Percentiles rank a stretch among this genome's conserved stretches.
Evolutionary conservation across 2,113 vertebrate genomes (phyloP).

Genomic region (Tenrec ecaudatus): DNA sequence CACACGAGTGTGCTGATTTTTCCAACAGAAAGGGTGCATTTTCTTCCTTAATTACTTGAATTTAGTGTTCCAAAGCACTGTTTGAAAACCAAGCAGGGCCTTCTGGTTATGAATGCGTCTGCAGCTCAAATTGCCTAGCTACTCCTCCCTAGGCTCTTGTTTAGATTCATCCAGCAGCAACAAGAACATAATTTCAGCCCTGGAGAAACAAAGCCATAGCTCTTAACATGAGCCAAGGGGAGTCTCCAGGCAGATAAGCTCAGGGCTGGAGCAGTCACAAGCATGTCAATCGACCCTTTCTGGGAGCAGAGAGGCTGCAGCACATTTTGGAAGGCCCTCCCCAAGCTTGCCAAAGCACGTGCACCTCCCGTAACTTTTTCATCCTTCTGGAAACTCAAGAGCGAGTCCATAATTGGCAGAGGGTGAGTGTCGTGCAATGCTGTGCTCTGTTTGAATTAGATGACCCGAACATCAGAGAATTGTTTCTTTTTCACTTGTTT

Average conservation of each 20-base stretch:
- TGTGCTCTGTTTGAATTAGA: background rate
- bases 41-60: constrained; percentile 16
- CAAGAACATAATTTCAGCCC: background rate
- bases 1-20: background rate
- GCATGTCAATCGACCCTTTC: background rate
- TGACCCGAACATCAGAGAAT: constrained; percentile 8
- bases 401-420: background rate
- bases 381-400: background rate
- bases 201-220: background rate
- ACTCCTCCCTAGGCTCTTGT: background rate
- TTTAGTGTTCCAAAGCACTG: constrained; percentile 21
- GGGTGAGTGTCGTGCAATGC: background rate
- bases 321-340: background rate
- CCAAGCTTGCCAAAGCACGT: background rate
- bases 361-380: background rate
- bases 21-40: background rate
- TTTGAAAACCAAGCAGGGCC: background rate
- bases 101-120: constrained; percentile 5
- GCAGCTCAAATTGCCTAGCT: background rate
- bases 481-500: constrained; percentile 36
- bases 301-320: background rate
- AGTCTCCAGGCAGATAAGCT: background rate
- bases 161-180: background rate
- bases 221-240: background rate
- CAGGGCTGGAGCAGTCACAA: background rate